Conservation (phyloP, 2,797 vertebrate genomes). For the Fundulus diaphanus region DNA sequence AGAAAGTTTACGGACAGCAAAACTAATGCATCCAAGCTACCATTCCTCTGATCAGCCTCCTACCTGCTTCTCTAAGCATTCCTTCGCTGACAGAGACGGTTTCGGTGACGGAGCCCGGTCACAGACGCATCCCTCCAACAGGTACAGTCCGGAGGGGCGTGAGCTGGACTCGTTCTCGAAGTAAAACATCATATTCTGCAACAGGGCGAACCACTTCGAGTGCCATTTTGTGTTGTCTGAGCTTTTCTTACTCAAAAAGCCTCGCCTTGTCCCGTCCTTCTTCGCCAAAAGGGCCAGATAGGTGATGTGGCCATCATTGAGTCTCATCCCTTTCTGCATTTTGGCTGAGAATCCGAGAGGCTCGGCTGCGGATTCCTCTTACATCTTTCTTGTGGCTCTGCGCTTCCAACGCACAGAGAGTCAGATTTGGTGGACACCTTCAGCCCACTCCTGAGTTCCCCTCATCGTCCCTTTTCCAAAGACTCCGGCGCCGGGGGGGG, state of each 20-base stretch:
- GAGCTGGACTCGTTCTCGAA: constrained; percentile 97
- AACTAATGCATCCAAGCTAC: neutral
- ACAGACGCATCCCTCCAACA: constrained; percentile 94
- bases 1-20: neutral
- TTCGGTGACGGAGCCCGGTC: constrained; percentile 92
- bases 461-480: constrained; percentile 44
- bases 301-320: constrained; percentile 95
- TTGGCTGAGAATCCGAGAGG: constrained; percentile 59
- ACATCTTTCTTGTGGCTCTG: constrained; percentile 57
- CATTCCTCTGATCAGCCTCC: constrained; percentile 23
- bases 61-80: constrained; percentile 95
- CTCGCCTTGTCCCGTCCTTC: constrained; percentile 91
- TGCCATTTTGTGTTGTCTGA: constrained; percentile 98
- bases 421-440: constrained; percentile 68
- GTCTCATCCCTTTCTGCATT: constrained; percentile 94
- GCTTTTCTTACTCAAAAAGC: constrained; percentile 93
- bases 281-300: constrained; percentile 94
- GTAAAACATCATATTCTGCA: constrained; percentile 99
- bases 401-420: constrained; percentile 53
- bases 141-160: constrained; percentile 93
- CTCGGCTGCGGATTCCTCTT: constrained; percentile 56
- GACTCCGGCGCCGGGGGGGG: neutral
- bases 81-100: constrained; percentile 88
- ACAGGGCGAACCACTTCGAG: constrained; percentile 94
- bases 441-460: constrained; percentile 58